Evolutionary conservation across 37 sponge, comb jelly and placozoan species (phyloP).

Genomic region (Chondrilla cf. caribensis): DNA sequence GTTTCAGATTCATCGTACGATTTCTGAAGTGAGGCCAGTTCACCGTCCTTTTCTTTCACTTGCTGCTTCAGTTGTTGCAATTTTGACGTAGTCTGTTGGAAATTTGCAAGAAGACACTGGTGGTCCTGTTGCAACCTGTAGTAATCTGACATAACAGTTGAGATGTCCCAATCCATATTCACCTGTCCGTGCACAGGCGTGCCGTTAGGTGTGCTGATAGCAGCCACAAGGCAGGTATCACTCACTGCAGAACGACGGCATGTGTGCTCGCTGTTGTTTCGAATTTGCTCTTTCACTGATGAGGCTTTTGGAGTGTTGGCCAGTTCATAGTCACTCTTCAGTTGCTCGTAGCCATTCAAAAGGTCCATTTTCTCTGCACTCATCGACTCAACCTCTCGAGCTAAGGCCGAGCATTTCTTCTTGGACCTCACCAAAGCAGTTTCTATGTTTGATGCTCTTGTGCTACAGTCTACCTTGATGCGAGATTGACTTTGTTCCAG

Average conservation of each 20-base stretch:
- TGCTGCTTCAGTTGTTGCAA: background rate
- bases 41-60: background rate
- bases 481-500: background rate
- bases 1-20: background rate
- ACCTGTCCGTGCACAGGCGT: background rate
- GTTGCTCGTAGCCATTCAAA: background rate
- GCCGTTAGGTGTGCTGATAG: background rate
- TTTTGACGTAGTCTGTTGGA: background rate
- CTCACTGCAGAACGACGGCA: background rate
- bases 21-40: background rate
- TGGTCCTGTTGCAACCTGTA: constrained; percentile 3
- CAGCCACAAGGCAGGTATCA: background rate
- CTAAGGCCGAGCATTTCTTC: constrained; percentile 4
- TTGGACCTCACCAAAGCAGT: background rate
- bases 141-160: background rate
- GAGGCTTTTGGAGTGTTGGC: background rate
- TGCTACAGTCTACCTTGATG: constrained; percentile 10
- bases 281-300: background rate
- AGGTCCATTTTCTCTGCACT: background rate
- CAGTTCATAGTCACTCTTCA: background rate
- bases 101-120: constrained; percentile 6
- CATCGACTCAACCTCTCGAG: background rate
- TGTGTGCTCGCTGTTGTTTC: too few relatives aligned
- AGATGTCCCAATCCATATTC: background rate
- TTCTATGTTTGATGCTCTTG: constrained; percentile 17